phyloP scores from a whole-genome alignment of 2,113 vertebrate species.

The Willisornis vidua region DNA sequence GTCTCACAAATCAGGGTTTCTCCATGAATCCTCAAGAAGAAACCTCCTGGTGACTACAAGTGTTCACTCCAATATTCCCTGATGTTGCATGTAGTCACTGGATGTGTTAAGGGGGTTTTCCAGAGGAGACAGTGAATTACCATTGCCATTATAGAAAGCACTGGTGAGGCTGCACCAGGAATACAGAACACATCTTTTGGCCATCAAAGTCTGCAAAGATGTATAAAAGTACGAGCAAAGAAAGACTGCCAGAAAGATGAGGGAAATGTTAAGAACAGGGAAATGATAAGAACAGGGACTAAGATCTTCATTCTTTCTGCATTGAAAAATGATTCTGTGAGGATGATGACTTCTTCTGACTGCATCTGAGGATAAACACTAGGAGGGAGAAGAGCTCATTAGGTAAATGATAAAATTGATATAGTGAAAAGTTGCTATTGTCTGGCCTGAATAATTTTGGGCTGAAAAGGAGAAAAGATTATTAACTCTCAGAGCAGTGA shows the following conservation, averaged over 20 bases:
- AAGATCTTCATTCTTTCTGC: background rate
- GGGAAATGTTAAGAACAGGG: background rate
- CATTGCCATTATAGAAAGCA: background rate
- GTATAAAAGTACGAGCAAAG: background rate
- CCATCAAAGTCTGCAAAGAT: background rate
- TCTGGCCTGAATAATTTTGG: background rate
- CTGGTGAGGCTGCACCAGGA: background rate
- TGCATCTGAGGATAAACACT: slow-evolving; percentile 11
- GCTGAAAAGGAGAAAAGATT: background rate
- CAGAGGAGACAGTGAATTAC: background rate
- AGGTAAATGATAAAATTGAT: background rate
- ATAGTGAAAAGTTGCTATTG: background rate
- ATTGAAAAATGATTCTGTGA: background rate
- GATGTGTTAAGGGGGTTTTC: background rate
- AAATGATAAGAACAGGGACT: background rate
- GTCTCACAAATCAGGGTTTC: background rate
- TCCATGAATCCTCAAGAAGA: background rate
- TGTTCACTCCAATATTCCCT: background rate
- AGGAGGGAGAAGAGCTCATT: slow-evolving; percentile 6
- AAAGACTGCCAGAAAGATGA: background rate
- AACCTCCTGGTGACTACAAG: background rate
- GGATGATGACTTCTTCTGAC: background rate
- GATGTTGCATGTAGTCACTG: background rate
- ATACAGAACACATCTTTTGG: background rate
- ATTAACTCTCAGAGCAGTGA: background rate